Evolutionary conservation across 2,797 vertebrate genomes (phyloP).

Genomic region (Pangasius mekongensis): DNA sequence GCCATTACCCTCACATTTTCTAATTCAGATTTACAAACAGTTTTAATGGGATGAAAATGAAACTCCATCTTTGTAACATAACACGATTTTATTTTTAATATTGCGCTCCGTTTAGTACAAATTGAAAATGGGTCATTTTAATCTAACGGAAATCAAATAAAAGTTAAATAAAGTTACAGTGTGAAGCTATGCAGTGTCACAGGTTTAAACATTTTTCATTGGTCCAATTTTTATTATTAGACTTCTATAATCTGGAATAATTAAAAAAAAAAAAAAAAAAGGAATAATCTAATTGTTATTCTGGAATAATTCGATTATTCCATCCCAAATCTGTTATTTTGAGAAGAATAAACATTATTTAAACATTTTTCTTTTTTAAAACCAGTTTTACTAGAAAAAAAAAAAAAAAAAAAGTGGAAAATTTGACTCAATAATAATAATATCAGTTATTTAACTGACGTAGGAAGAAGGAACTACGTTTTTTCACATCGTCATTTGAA

Average conservation of each 20-base stretch:
- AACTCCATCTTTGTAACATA: not conserved
- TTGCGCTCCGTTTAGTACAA: not conserved
- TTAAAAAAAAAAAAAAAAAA: not conserved
- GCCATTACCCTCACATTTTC: too few species aligned
- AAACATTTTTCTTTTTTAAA: too few species aligned
- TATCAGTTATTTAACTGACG: not conserved
- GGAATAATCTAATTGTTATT: not conserved
- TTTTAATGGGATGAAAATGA: too few species aligned
- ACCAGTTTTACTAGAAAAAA: too few species aligned
- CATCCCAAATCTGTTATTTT: too few species aligned
- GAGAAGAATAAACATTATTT: too few species aligned
- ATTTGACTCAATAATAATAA: not conserved
- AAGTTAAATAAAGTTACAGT: not conserved
- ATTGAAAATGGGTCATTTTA: not conserved
- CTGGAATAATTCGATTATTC: too few species aligned
- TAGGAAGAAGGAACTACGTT: not conserved
- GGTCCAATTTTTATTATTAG: not conserved
- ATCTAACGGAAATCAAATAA: not conserved
- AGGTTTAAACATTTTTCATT: not conserved
- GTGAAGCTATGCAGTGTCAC: not conserved
- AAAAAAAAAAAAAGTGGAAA: too few species aligned
- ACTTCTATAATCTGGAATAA: not conserved
- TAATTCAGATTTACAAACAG: too few species aligned
- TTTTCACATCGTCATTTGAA: not conserved
- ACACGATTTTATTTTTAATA: not conserved